Conservation (phyloP, 1,140 invertebrate genomes). For the Holcopasites calliopsidis region DNA sequence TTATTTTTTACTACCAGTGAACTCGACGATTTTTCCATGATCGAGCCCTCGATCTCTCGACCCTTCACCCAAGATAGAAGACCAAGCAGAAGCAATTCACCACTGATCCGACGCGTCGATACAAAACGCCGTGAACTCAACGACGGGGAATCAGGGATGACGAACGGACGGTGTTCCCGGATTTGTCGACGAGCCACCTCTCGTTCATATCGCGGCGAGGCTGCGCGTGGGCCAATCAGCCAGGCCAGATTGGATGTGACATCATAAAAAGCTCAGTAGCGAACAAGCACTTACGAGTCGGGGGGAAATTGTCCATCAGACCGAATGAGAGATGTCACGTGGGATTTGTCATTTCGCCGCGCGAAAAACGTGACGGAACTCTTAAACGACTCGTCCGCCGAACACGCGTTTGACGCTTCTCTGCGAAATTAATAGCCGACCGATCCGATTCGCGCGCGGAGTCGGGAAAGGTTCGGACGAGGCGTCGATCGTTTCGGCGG, state of each 20-base stretch:
- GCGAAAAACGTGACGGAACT: slow-evolving; percentile 45
- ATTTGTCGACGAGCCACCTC: slow-evolving; percentile 33
- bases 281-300: slow-evolving; percentile 40
- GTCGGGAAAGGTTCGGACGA: neutral
- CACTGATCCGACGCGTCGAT: neutral
- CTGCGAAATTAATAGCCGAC: neutral
- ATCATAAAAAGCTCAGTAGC: slow-evolving; percentile 61
- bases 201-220: slow-evolving; percentile 37
- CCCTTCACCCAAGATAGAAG: too few relatives aligned
- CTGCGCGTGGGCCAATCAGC: slow-evolving; percentile 44
- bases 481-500: neutral
- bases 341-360: slow-evolving; percentile 35
- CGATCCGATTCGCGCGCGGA: neutral
- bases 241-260: slow-evolving; percentile 53
- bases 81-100: too few relatives aligned
- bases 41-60: too few relatives aligned
- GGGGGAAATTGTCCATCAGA: slow-evolving; percentile 53
- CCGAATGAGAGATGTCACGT: slow-evolving; percentile 43
- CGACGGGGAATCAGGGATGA: neutral
- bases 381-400: neutral
- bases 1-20: too few relatives aligned
- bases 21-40: too few relatives aligned
- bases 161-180: neutral
- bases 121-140: neutral
- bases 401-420: neutral